Conservation (phyloP, 1,140 invertebrate genomes). For the Drosophila melanica region DNA sequence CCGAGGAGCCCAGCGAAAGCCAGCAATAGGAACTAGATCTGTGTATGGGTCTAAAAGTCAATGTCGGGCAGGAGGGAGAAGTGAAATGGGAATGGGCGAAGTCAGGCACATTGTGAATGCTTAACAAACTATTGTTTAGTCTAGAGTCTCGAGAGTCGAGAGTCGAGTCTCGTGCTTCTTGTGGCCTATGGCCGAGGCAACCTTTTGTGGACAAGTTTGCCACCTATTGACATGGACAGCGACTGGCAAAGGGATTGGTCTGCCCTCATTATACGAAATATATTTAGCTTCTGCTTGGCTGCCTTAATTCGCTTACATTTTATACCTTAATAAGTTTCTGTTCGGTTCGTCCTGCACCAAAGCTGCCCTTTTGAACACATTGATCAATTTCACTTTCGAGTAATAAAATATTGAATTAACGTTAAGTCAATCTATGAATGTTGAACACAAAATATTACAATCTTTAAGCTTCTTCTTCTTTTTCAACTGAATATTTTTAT, state of each 20-base stretch:
- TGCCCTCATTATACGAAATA: conserved; percentile 63
- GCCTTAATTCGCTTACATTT: conserved; percentile 65
- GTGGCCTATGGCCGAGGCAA: conserved; percentile 47
- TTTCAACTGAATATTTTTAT: not conserved
- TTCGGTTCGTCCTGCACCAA: not conserved
- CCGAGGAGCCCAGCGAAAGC: conserved; percentile 1
- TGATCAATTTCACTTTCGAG: not conserved
- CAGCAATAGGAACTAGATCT: conserved; percentile 8
- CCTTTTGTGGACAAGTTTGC: conserved; percentile 45
- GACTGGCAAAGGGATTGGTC: conserved; percentile 5
- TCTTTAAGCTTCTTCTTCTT: no score
- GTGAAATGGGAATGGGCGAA: conserved; percentile 1
- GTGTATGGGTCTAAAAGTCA: conserved; percentile 10
- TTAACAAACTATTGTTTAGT: conserved; percentile 62
- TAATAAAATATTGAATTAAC: not conserved
- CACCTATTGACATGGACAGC: conserved; percentile 42
- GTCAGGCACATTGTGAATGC: conserved; percentile 30
- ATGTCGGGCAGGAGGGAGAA: conserved; percentile 24
- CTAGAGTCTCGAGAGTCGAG: conserved; percentile 7
- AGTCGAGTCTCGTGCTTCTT: conserved; percentile 23
- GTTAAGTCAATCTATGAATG: no score
- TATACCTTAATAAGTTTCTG: conserved; percentile 33
- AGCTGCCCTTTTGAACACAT: not conserved
- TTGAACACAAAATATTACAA: not conserved
- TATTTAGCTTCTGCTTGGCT: conserved; percentile 65